These are phyloP conservation scores for Papilio aristodemus DNA, from an alignment of 1,140 invertebrate genomes.

Conservation along the genomic window DNA sequence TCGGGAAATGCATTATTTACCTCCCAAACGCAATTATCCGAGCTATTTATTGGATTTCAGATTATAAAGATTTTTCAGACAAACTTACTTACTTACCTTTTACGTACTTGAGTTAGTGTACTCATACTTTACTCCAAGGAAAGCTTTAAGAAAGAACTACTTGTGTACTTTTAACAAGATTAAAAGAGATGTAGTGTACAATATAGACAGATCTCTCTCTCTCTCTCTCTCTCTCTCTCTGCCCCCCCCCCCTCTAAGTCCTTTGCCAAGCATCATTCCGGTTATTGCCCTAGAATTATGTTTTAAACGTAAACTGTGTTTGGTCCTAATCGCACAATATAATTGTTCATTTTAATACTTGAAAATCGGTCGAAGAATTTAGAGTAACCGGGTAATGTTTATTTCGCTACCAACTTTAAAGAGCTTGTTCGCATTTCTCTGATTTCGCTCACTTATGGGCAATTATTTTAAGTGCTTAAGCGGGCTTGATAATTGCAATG, in stretches of 20 bases:
- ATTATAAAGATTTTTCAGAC: background rate
- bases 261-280: no score
- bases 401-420: constrained; percentile 17
- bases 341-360: background rate
- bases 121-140: no score
- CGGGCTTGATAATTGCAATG: constrained; percentile 25
- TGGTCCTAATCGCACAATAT: no score
- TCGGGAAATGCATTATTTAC: constrained; percentile 12
- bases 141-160: no score
- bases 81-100: background rate
- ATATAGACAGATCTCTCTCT: no score
- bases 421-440: constrained; percentile 4
- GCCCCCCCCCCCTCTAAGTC: no score
- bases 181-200: no score
- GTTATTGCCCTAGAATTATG: no score
- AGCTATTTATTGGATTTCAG: background rate
- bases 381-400: background rate
- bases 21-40: background rate
- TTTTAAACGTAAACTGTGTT: no score
- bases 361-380: background rate
- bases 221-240: no score
- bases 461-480: constrained; percentile 54
- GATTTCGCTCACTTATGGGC: constrained; percentile 45
- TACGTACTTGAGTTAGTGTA: no score
- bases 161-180: no score